Percentiles rank a stretch among this genome's conserved stretches.
These are phyloP conservation scores for Puffinus mauretanicus DNA, from an alignment of 2,113 vertebrate genomes.

Conservation along the genomic window DNA sequence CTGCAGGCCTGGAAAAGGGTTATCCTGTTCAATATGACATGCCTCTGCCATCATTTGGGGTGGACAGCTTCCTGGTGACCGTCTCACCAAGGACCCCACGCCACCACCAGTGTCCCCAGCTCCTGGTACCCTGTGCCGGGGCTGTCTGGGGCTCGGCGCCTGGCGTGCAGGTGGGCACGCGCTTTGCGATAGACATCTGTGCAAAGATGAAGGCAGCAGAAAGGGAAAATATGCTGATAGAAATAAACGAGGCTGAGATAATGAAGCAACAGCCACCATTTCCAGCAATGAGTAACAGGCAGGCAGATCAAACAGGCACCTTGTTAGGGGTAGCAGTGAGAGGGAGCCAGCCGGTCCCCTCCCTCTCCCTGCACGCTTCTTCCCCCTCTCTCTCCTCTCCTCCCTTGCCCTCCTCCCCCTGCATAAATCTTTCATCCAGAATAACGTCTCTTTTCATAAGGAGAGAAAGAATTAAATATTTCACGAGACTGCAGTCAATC, in stretches of 20 bases:
- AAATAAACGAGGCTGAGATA: slow-evolving; percentile 9
- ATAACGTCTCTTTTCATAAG: slow-evolving; percentile 37
- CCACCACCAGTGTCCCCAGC: background rate
- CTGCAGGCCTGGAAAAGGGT: background rate
- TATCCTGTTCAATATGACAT: background rate
- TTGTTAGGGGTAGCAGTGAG: background rate
- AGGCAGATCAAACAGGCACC: slow-evolving; percentile 7
- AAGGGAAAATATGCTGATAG: background rate
- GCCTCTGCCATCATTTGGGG: background rate
- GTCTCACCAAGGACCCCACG: background rate
- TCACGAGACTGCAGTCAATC: slow-evolving; percentile 51
- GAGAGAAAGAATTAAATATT: slow-evolving; percentile 65
- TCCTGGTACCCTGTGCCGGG: background rate
- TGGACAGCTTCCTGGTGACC: rapidly evolving
- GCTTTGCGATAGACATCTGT: background rate
- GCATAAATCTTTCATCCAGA: slow-evolving; percentile 50
- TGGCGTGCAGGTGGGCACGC: background rate
- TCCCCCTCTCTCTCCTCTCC: background rate
- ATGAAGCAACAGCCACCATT: slow-evolving; percentile 1
- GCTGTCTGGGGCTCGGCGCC: background rate
- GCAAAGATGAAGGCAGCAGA: background rate
- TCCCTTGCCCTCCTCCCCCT: background rate
- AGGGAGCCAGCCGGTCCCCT: background rate
- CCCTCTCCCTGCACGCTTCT: background rate
- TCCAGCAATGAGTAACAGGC: background rate